A percentile compares a stretch with the other conserved stretches of the same genome.
Conservation (phyloP, 2,113 vertebrate genomes). For the Pituophis catenifer region DNA sequence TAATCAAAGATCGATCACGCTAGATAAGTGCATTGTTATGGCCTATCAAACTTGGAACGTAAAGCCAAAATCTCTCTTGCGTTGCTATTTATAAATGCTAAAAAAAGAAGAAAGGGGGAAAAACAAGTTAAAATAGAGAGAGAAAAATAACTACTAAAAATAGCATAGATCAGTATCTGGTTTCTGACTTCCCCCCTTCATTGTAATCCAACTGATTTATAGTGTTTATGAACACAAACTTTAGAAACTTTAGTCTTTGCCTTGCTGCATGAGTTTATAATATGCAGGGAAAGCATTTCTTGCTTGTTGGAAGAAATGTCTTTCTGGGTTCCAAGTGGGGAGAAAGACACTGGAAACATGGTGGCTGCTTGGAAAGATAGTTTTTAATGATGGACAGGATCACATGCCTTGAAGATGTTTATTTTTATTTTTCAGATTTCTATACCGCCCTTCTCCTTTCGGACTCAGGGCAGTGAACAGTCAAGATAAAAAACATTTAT, state of each 20-base stretch:
- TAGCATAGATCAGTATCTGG: neutral
- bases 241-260: neutral
- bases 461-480: too few species aligned
- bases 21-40: neutral
- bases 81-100: neutral
- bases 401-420: too few species aligned
- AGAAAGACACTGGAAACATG: too few species aligned
- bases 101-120: neutral
- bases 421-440: too few species aligned
- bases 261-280: neutral
- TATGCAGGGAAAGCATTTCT: neutral
- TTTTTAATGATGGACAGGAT: too few species aligned
- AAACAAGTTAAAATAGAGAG: neutral
- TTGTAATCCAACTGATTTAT: neutral
- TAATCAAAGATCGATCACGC: neutral
- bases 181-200: neutral
- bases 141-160: neutral
- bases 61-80: neutral
- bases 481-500: too few species aligned
- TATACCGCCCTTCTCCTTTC: too few species aligned
- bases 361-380: too few species aligned
- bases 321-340: too few species aligned
- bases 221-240: neutral
- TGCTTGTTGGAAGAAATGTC: too few species aligned
- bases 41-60: neutral